These are phyloP conservation scores for Phylloscopus whistleri DNA, from an alignment of 2,113 vertebrate genomes.

Conservation along the genomic window DNA sequence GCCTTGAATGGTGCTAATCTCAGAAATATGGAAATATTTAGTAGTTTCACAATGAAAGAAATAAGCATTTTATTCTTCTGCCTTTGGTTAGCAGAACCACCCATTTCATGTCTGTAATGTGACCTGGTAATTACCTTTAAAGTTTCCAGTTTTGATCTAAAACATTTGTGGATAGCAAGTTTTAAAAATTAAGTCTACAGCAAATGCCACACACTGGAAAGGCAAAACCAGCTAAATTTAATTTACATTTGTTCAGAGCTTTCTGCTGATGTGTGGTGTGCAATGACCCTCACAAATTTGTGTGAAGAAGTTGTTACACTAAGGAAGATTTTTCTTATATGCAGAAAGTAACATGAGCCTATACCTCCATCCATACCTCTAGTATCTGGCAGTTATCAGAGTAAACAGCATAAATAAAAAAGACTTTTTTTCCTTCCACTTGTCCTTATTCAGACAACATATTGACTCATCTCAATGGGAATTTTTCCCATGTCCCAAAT, in stretches of 20 bases:
- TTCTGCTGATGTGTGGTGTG: background rate
- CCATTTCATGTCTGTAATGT: background rate
- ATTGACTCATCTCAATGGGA: background rate
- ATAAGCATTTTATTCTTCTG: slow-evolving; percentile 2
- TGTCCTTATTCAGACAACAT: background rate
- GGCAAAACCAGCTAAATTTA: background rate
- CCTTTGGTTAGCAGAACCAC: slow-evolving; percentile 7
- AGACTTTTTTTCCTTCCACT: background rate
- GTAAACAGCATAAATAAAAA: background rate
- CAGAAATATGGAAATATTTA: slow-evolving; percentile 28
- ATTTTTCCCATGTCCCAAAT: background rate
- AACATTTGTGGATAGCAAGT: slow-evolving; percentile 3
- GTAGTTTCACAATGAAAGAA: slow-evolving; percentile 19
- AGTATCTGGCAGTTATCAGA: background rate
- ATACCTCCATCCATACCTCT: background rate
- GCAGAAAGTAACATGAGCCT: background rate
- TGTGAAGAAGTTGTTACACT: background rate
- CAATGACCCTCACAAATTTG: background rate
- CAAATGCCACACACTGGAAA: background rate
- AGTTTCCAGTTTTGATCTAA: slow-evolving; percentile 16
- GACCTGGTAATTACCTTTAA: slow-evolving; percentile 9
- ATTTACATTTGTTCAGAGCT: background rate
- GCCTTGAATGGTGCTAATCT: background rate
- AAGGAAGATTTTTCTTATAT: background rate
- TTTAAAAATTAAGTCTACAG: background rate